Evolutionary conservation across 2,888 invertebrate species (phyloP).

Genomic region (Agrotis clavis): DNA sequence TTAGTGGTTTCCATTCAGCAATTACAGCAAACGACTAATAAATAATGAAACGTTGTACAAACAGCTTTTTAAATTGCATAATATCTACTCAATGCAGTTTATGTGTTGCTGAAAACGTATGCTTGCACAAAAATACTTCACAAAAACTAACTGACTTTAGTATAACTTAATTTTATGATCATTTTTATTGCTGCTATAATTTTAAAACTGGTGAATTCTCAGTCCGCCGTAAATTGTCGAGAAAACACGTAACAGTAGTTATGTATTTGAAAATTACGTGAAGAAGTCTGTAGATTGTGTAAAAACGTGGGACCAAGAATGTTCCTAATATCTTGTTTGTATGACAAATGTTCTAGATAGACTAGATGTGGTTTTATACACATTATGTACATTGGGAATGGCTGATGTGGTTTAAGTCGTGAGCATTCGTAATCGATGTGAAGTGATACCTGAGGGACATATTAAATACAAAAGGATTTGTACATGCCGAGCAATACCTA

Average conservation of each 20-base stretch:
- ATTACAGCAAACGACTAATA: neutral
- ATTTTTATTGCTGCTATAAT: conserved; percentile 20
- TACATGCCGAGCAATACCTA: conserved; percentile 9
- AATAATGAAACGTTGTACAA: neutral
- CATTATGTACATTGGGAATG: conserved; percentile 25
- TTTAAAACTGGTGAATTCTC: conserved; percentile 16
- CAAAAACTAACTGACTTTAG: conserved; percentile 21
- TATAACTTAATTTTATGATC: conserved; percentile 18
- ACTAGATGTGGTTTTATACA: conserved; percentile 30
- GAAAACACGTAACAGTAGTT: conserved; percentile 52
- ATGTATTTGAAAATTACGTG: conserved; percentile 57
- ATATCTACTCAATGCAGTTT: too few relatives aligned
- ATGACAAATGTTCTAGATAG: conserved; percentile 36
- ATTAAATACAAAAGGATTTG: conserved; percentile 38
- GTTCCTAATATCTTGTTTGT: conserved; percentile 42
- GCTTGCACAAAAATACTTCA: conserved; percentile 4
- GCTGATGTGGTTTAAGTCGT: conserved; percentile 22
- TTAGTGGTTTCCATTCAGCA: neutral
- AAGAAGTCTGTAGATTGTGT: conserved; percentile 41
- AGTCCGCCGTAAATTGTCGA: conserved; percentile 25
- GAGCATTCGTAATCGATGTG: conserved; percentile 26
- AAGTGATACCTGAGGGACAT: conserved; percentile 31
- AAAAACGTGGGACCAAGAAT: conserved; percentile 50
- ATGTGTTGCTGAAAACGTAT: too few relatives aligned
- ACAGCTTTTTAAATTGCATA: conserved; percentile 16